A percentile compares a stretch with the other conserved stretches of the same genome.
These are phyloP conservation scores for Glaucidium brasilianum DNA, from an alignment of 2,113 vertebrate genomes.

Conservation along the genomic window DNA sequence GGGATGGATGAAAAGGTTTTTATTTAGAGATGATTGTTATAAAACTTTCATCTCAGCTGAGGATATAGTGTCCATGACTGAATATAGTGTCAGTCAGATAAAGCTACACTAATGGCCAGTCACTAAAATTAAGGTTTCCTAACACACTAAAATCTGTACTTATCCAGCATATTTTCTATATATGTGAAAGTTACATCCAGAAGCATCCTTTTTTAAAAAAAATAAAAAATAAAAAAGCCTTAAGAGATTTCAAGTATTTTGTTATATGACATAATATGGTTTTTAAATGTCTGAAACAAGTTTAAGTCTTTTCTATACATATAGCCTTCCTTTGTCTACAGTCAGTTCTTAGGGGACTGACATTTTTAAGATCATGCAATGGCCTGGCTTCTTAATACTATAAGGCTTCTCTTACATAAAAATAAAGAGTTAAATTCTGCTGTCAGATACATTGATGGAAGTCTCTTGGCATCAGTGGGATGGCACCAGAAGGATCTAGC, in stretches of 20 bases:
- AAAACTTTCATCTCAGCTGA: neutral
- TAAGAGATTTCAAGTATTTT: neutral
- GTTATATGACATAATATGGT: neutral
- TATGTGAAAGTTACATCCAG: neutral
- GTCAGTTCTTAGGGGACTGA: neutral
- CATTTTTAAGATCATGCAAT: neutral
- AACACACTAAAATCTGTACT: neutral
- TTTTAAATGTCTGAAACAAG: neutral
- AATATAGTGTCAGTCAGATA: neutral
- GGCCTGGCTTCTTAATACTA: neutral
- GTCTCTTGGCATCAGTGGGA: neutral
- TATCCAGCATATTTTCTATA: neutral
- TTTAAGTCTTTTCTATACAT: neutral
- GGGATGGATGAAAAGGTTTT: neutral
- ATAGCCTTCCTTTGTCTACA: neutral
- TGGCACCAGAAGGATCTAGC: conserved; percentile 23
- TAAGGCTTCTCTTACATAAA: neutral
- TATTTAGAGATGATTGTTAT: neutral
- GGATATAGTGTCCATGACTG: neutral
- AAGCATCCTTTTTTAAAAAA: neutral
- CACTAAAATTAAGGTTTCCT: neutral
- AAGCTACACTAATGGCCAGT: neutral
- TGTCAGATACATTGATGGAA: conserved; percentile 3
- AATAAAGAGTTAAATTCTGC: neutral
- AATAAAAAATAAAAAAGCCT: no score